Conservation (phyloP, 2,888 invertebrate genomes). For the Scaptomyza tumidula region DNA sequence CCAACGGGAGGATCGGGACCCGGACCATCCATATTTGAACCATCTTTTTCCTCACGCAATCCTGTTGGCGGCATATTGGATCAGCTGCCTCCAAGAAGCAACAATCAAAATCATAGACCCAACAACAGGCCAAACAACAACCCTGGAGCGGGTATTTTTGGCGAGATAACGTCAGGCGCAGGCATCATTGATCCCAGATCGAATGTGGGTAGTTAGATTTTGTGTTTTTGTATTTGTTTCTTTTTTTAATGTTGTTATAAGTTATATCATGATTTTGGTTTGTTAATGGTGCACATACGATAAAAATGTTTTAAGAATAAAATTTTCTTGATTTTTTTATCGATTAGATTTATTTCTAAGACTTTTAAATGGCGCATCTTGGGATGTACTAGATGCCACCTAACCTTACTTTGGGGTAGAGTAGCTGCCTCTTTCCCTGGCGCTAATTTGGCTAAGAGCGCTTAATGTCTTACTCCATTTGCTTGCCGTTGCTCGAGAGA, state of each 20-base stretch:
- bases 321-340: not conserved
- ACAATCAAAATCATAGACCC: conserved; percentile 29
- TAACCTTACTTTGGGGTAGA: conserved; percentile 36
- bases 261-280: conserved; percentile 19
- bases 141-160: conserved; percentile 50
- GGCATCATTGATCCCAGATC: conserved; percentile 58
- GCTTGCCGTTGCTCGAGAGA: conserved; percentile 27
- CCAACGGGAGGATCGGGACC: conserved; percentile 7
- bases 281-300: not conserved
- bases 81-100: conserved; percentile 42
- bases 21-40: conserved; percentile 64
- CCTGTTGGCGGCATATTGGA: conserved; percentile 62
- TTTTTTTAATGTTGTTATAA: conserved; percentile 5
- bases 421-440: conserved; percentile 40
- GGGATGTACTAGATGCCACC: not conserved
- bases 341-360: not conserved
- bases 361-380: not conserved
- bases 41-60: conserved; percentile 39
- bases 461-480: conserved; percentile 82
- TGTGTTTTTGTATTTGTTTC: not conserved
- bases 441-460: conserved; percentile 68
- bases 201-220: conserved; percentile 35
- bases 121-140: conserved; percentile 14
- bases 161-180: conserved; percentile 30
- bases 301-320: too few relatives aligned